Evolutionary conservation across 2,797 vertebrate genomes (phyloP).

Genomic region (Crypturellus tataupa): DNA sequence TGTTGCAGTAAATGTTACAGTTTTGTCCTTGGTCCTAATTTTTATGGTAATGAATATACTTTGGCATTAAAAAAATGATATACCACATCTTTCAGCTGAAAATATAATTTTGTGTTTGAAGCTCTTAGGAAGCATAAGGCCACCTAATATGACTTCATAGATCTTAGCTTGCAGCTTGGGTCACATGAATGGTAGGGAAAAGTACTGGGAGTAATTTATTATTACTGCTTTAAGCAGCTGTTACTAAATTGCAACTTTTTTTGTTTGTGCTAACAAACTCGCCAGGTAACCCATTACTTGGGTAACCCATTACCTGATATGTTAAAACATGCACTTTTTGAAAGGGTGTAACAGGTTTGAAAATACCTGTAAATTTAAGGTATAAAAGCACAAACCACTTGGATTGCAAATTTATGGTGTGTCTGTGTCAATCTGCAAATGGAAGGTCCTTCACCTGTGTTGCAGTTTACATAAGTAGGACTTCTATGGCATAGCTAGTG

Average conservation of each 20-base stretch:
- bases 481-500: neutral
- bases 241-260: slow-evolving; percentile 32
- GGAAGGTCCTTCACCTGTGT: neutral
- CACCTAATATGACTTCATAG: neutral
- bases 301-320: neutral
- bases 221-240: slow-evolving; percentile 29
- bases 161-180: neutral
- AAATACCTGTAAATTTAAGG: neutral
- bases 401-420: neutral
- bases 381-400: neutral
- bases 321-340: neutral
- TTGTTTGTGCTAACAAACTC: neutral
- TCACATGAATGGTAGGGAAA: neutral
- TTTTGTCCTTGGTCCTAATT: neutral
- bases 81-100: neutral
- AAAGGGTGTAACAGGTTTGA: neutral
- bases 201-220: slow-evolving; percentile 19
- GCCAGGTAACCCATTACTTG: neutral
- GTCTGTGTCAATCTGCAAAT: neutral
- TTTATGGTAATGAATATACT: neutral
- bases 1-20: neutral
- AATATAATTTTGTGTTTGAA: rapidly evolving
- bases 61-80: neutral
- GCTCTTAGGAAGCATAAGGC: neutral
- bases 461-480: neutral